These are phyloP conservation scores for Camponotus floridanus DNA, from an alignment of 1,140 invertebrate species.

Conservation along the genomic window DNA sequence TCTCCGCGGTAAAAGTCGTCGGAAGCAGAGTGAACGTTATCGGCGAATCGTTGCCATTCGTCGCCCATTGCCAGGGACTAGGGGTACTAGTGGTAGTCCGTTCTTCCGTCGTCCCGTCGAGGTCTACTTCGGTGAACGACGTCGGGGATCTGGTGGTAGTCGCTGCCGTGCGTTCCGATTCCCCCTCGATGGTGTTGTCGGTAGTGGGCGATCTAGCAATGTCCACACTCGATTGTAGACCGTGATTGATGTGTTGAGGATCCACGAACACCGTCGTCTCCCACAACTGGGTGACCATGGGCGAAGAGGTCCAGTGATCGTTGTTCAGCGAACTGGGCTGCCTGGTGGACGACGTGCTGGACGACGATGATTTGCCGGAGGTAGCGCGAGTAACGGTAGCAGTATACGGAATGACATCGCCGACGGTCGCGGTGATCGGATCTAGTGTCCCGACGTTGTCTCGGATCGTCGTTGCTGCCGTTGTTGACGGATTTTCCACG, in stretches of 20 bases:
- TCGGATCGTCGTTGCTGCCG: background rate
- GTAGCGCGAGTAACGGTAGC: conserved; percentile 2
- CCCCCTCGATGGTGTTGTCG: conserved; percentile 40
- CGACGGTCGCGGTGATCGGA: conserved; percentile 39
- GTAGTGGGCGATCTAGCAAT: conserved; percentile 44
- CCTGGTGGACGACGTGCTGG: background rate
- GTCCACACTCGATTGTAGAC: conserved; percentile 84
- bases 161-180: conserved; percentile 40
- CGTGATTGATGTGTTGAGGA: conserved; percentile 91
- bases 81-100: conserved; percentile 55
- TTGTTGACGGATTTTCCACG: conserved; percentile 33
- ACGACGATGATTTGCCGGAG: background rate
- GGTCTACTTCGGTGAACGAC: conserved; percentile 60
- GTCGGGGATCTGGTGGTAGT: conserved; percentile 2
- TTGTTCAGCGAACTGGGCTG: conserved; percentile 59
- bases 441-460: conserved; percentile 30
- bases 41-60: conserved; percentile 81
- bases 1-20: conserved; percentile 65
- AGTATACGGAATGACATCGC: conserved; percentile 16
- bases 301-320: conserved; percentile 87
- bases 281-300: conserved; percentile 87
- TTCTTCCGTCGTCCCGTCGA: conserved; percentile 66
- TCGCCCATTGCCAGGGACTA: conserved; percentile 80
- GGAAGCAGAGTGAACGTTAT: conserved; percentile 83
- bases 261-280: conserved; percentile 90